Base-by-base conservation (phyloP, 2,888 invertebrate species). In the Meta bourneti region DNA sequence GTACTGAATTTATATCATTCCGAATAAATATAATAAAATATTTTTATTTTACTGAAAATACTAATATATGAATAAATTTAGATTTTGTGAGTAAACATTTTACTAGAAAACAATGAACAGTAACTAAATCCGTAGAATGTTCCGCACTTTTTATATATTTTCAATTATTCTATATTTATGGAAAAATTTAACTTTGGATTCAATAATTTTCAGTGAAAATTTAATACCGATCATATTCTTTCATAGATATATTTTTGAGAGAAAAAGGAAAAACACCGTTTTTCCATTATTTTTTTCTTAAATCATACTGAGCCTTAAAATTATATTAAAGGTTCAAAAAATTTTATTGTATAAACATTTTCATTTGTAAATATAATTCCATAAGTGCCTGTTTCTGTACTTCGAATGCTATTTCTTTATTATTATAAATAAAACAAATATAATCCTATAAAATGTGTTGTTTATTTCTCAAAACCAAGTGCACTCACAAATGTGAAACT, bases 321-420 rank as follows among this genome's bases (percentile, higher is more conserved):
- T 74, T 52, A 48, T 75, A 9, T 34, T 75, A 13, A 20, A 16
- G 72, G 11, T 72, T 82, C 20, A 84, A 84, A 61, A 69, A 86
- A 8, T 34, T 77, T 86, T 77, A 61, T 78, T 86, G 69, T 86
- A 78, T 71, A 91, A 84, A 78, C 48, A 49, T 69, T 81, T 77
- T 77, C 91, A 91, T 86, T 77, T 91, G 91, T 91, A 91, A 71
- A 91, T 91, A 91, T 16, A 20, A 69, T 77, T 52, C 86, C 91
- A 91, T 90, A 52, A 61, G 81, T 91, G 89, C 80, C 82, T 91
- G 77, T 84, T 87, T 91, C 86, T 91, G 80, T 91, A 90, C 81
- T 91, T 86, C 86, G 75, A 91, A 86, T 87, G 70, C 75, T 91
- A 81, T 90, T 78, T 91, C 91, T 77, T 52, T 91, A 87, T 72